Percentiles rank a stretch among this genome's conserved stretches.
Evolutionary conservation across 1,140 invertebrate genomes (phyloP).

Genomic region (Rhopalosiphum maidis): DNA sequence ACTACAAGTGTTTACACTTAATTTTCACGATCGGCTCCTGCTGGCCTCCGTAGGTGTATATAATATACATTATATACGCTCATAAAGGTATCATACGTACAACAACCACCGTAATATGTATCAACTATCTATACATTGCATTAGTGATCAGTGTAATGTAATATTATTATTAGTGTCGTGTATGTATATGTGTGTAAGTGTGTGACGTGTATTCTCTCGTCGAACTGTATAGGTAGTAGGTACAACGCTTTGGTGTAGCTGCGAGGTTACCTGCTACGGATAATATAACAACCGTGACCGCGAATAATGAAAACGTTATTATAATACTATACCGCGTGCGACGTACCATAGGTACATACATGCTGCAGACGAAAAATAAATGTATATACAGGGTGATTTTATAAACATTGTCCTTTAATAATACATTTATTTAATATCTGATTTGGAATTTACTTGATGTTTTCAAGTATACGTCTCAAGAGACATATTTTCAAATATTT

Average conservation of each 20-base stretch:
- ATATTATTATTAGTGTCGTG: neutral
- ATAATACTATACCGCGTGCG: neutral
- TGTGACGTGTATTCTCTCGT: neutral
- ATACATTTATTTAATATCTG: neutral
- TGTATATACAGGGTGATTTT: neutral
- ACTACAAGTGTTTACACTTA: neutral
- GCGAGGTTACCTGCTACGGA: neutral
- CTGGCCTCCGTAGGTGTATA: neutral
- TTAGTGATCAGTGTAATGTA: neutral
- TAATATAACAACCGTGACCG: neutral
- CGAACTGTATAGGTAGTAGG: neutral
- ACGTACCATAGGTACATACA: too few relatives aligned
- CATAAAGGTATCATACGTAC: neutral
- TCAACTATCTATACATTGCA: neutral
- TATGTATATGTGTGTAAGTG: neutral
- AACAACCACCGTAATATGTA: neutral
- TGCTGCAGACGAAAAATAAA: too few relatives aligned
- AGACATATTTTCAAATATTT: neutral
- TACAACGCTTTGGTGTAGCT: neutral
- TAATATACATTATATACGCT: neutral
- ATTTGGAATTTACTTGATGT: neutral
- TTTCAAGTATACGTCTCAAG: neutral
- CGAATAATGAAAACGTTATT: slow-evolving; percentile 8
- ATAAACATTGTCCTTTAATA: too few relatives aligned
- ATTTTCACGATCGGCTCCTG: neutral